Base-by-base conservation (phyloP, 2,797 vertebrate species). In the Synanceia verrucosa region DNA sequence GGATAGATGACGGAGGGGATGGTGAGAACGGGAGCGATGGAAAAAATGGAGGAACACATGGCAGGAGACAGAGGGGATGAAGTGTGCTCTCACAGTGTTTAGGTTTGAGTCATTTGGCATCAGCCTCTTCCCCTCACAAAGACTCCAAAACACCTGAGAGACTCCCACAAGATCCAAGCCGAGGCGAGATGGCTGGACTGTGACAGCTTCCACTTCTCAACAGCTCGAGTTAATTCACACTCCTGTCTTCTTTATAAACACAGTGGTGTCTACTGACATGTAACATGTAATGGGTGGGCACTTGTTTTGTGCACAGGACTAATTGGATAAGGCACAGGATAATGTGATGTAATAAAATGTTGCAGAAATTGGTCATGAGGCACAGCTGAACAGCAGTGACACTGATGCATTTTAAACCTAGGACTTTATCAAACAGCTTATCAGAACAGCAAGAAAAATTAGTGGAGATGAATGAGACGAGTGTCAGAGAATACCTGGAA, bases 71-170 rank as follows among this genome's bases (percentile, higher is more conserved):
- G 64, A 60, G 36, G 73, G 84, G 88, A 88, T 88, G 79, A 89
- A 91, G 75, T 78, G 82, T 82, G 65, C 78, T 89, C 73, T 81
- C 61, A 37, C 70, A 78, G 67, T 89, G 89, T 92, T 92, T 90
- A 90, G 73, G 67, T 89, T 91, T 82, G 21, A 88, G 85, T 62
- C 69, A 12, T 78, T 87, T 87, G 88, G 86, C 89, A 86, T 48
- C 70, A 71, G 73, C 50, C 33, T 81, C 77, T 84, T 89, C 82
- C 76, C 65, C 65, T 74, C 70, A 61, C 68, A 83, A 82, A 80
- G 50, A 75, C 41, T 75, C 60, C 66, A 60, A 73, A 83, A 81
- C 85, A 91, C 87, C 87, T 88, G 80, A 84, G 86, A 84, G 60
- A 78, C 65, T 81, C 58, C 31, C n/a, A 39, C 36, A 61, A 65